Conservation (phyloP, 2,797 vertebrate genomes). For the Chaunax sp. region DNA sequence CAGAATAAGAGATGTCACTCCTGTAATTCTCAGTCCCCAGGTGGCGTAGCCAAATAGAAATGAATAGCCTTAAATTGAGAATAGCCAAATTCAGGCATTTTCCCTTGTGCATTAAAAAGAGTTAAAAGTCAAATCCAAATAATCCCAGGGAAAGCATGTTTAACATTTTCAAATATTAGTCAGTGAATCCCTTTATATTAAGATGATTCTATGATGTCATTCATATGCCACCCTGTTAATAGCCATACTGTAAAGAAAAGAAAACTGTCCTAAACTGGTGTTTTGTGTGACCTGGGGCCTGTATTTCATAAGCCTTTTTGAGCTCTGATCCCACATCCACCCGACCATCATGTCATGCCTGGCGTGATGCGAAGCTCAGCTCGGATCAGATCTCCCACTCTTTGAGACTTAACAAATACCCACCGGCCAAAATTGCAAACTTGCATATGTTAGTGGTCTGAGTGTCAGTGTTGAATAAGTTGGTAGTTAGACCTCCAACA, state of each 20-base stretch:
- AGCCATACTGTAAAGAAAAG: constrained; percentile 55
- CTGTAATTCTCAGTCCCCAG: constrained; percentile 48
- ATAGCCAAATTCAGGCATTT: constrained; percentile 68
- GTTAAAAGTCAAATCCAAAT: constrained; percentile 39
- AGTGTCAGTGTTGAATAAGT: constrained; percentile 47
- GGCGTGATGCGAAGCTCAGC: constrained; percentile 26
- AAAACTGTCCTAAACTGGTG: constrained; percentile 31
- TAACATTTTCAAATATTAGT: constrained; percentile 47
- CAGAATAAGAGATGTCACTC: constrained; percentile 61
- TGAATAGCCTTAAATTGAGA: constrained; percentile 75
- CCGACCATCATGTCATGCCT: background rate
- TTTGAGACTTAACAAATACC: constrained; percentile 41
- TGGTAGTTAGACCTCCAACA: constrained; percentile 52
- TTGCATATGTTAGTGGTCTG: constrained; percentile 79
- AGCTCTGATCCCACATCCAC: constrained; percentile 23
- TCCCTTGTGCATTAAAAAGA: constrained; percentile 57
- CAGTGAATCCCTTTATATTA: constrained; percentile 74
- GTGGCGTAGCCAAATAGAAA: constrained; percentile 71
- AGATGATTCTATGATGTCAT: constrained; percentile 79
- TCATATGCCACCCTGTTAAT: constrained; percentile 67
- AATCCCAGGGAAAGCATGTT: constrained; percentile 71
- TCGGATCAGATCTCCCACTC: constrained; percentile 37
- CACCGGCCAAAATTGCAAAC: constrained; percentile 66
- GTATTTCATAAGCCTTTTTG: constrained; percentile 43
- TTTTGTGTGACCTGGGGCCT: constrained; percentile 42